These are phyloP conservation scores for Portunus trituberculatus DNA, from an alignment of 1,140 invertebrate species.

Conservation along the genomic window DNA sequence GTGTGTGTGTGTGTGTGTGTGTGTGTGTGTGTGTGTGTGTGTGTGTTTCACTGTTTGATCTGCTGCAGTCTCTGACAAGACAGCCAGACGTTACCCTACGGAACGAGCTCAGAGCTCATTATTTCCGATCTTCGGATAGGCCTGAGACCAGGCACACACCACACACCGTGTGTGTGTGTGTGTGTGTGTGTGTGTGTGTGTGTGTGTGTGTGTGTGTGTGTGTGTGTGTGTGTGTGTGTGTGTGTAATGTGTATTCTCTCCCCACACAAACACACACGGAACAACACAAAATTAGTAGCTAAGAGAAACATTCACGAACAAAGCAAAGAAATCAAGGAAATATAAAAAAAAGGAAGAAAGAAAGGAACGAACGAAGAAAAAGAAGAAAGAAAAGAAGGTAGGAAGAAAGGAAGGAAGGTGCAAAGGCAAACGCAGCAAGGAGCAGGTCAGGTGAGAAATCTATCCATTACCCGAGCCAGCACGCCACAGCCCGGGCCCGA, in stretches of 20 bases:
- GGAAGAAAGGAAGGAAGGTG: no score
- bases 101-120: no score
- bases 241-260: no score
- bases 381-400: not conserved
- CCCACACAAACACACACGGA: not conserved
- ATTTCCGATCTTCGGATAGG: no score
- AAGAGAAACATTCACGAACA: not conserved
- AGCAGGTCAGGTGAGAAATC: conserved; percentile 46
- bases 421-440: not conserved
- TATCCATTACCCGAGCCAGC: conserved; percentile 33
- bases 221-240: not conserved
- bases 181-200: conserved; percentile 25
- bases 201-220: conserved; percentile 23
- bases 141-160: no score
- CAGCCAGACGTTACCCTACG: no score
- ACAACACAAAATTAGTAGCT: not conserved
- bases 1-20: conserved; percentile 25
- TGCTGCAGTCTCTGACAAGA: not conserved
- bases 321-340: not conserved
- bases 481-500: not conserved
- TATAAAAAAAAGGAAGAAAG: not conserved
- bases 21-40: conserved; percentile 27
- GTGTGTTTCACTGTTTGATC: no score
- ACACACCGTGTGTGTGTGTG: conserved; percentile 29
- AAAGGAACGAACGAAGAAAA: not conserved